These are phyloP conservation scores for Hybos culiciformis DNA, from an alignment of 2,888 invertebrate species.

Conservation along the genomic window DNA sequence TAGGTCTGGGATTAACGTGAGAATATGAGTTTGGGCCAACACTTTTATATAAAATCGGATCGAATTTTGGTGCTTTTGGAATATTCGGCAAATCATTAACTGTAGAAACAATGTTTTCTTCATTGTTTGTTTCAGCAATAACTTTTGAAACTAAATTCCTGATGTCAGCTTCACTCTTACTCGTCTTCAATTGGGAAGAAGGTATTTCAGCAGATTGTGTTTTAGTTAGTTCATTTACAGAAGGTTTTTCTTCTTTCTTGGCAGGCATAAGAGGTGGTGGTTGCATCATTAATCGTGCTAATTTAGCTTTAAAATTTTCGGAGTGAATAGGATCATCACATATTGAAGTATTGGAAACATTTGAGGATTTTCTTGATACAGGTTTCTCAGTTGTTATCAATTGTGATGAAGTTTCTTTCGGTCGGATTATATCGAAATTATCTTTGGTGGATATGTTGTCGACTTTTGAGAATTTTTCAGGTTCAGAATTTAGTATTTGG, in stretches of 20 bases:
- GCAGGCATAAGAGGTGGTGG: background rate
- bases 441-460: background rate
- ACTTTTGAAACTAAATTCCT: conserved; percentile 19
- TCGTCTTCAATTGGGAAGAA: conserved; percentile 19
- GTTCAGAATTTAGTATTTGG: too few relatives aligned
- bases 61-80: conserved; percentile 31
- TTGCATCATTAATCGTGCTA: conserved; percentile 21
- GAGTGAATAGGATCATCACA: conserved; percentile 23
- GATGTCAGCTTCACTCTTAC: conserved; percentile 29
- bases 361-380: conserved; percentile 14
- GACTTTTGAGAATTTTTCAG: too few relatives aligned
- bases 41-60: conserved; percentile 29
- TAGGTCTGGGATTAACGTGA: conserved; percentile 20
- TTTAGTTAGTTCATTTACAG: background rate
- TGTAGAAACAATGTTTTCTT: background rate
- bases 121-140: conserved; percentile 13
- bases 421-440: background rate
- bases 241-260: background rate
- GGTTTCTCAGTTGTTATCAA: conserved; percentile 6
- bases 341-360: background rate
- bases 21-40: conserved; percentile 20
- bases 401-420: background rate
- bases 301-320: conserved; percentile 24
- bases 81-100: conserved; percentile 12
- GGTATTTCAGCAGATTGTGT: background rate